These are phyloP conservation scores for Mormyrus lacerda DNA, from an alignment of 2,113 vertebrate species.

Conservation along the genomic window DNA sequence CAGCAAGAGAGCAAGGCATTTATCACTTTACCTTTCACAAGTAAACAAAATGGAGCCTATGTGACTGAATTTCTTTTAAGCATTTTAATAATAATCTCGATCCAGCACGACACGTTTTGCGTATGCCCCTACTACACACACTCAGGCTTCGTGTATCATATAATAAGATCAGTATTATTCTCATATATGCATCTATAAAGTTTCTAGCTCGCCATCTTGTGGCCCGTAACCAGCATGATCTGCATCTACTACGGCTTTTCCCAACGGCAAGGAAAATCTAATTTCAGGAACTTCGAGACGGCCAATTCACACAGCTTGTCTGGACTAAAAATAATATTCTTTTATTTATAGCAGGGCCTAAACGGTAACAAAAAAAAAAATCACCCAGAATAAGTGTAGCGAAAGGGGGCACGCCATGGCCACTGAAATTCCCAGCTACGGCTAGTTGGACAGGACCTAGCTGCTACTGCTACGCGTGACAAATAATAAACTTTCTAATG, in stretches of 20 bases:
- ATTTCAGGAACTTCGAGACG: slow-evolving; percentile 34
- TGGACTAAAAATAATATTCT: slow-evolving; percentile 50
- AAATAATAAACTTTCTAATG: slow-evolving; percentile 1
- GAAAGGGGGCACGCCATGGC: slow-evolving; percentile 29
- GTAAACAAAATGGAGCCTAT: background rate
- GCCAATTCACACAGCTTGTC: slow-evolving; percentile 47
- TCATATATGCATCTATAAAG: background rate
- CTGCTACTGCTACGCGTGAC: background rate
- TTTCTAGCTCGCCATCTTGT: slow-evolving; percentile 54
- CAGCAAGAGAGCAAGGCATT: background rate
- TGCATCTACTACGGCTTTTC: slow-evolving; percentile 42
- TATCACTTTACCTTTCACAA: background rate
- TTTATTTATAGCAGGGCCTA: slow-evolving; percentile 58
- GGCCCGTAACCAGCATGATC: slow-evolving; percentile 47
- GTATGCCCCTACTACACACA: background rate
- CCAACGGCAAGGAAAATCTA: slow-evolving; percentile 56
- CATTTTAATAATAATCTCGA: background rate
- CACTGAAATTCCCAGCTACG: background rate
- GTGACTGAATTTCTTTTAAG: background rate
- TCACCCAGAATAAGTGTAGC: slow-evolving; percentile 28
- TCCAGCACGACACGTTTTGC: background rate
- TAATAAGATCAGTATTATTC: background rate
- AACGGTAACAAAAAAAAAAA: slow-evolving; percentile 38
- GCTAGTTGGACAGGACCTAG: background rate
- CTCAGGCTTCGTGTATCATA: background rate